Percentiles rank a stretch among this genome's conserved stretches.
Evolutionary conservation across 2,888 invertebrate species (phyloP).

Genomic region (Argyresthia albistria): DNA sequence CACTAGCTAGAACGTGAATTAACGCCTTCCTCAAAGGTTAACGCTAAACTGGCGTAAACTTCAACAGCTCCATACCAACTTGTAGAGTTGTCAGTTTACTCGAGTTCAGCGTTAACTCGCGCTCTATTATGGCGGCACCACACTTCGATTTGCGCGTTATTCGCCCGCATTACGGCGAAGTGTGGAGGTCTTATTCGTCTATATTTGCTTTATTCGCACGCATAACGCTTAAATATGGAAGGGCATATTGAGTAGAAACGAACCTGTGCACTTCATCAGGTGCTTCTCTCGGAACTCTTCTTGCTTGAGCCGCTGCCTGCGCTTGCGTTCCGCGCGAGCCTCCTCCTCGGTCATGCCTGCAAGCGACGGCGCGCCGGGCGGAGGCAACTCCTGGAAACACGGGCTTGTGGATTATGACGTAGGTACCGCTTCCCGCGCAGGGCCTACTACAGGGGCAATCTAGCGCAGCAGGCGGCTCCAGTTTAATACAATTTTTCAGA

Average conservation of each 20-base stretch:
- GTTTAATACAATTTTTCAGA: too few relatives aligned
- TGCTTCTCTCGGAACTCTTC: slow-evolving; percentile 58
- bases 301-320: slow-evolving; percentile 52
- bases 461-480: too few relatives aligned
- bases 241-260: not conserved
- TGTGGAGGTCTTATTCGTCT: not conserved
- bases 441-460: too few relatives aligned
- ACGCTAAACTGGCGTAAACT: too few relatives aligned
- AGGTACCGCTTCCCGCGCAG: slow-evolving; percentile 6
- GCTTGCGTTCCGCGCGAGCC: slow-evolving; percentile 51
- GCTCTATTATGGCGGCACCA: not conserved
- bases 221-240: not conserved
- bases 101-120: not conserved
- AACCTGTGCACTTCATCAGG: slow-evolving; percentile 21
- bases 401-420: not conserved
- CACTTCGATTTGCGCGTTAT: not conserved
- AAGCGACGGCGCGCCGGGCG: slow-evolving; percentile 3
- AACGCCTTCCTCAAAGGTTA: too few relatives aligned
- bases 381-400: too few relatives aligned
- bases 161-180: too few relatives aligned
- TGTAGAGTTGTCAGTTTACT: too few relatives aligned
- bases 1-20: too few relatives aligned
- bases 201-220: too few relatives aligned
- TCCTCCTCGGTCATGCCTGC: slow-evolving; percentile 36
- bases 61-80: too few relatives aligned